These are phyloP conservation scores for Dasypolia templi DNA, from an alignment of 2,888 invertebrate genomes.

Conservation along the genomic window DNA sequence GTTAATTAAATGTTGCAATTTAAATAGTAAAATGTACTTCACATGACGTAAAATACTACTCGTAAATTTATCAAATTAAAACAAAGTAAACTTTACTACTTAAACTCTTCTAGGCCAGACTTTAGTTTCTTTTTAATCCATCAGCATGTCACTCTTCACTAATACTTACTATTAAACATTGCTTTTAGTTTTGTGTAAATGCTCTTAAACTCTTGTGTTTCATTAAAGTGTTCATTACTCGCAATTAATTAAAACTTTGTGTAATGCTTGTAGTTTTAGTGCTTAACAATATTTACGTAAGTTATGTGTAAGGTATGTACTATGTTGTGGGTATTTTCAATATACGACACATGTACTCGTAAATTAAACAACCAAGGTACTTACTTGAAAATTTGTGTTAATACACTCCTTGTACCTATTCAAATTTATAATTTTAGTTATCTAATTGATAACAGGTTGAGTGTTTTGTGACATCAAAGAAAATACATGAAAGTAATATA, in stretches of 20 bases:
- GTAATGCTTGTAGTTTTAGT: constrained; percentile 34
- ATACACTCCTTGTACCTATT: neutral
- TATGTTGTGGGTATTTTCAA: constrained; percentile 17
- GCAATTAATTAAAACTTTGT: constrained; percentile 14
- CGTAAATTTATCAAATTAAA: neutral
- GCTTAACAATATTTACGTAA: neutral
- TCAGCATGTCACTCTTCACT: constrained; percentile 29
- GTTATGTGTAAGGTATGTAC: no score
- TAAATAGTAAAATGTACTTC: neutral
- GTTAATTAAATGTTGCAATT: neutral
- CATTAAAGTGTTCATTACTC: neutral
- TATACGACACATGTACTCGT: no score
- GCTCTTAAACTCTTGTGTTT: constrained; percentile 26
- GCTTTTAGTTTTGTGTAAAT: constrained; percentile 27
- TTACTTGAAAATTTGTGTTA: neutral
- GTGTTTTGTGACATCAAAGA: neutral
- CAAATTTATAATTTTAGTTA: neutral
- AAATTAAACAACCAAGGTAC: neutral
- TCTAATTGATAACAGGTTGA: neutral
- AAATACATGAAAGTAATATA: neutral
- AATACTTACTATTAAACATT: neutral
- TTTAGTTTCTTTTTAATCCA: neutral
- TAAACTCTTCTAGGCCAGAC: neutral
- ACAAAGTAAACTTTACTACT: neutral
- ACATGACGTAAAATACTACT: neutral